Base-by-base conservation (phyloP, 1,140 invertebrate species). In the Bacillus rossius region DNA sequence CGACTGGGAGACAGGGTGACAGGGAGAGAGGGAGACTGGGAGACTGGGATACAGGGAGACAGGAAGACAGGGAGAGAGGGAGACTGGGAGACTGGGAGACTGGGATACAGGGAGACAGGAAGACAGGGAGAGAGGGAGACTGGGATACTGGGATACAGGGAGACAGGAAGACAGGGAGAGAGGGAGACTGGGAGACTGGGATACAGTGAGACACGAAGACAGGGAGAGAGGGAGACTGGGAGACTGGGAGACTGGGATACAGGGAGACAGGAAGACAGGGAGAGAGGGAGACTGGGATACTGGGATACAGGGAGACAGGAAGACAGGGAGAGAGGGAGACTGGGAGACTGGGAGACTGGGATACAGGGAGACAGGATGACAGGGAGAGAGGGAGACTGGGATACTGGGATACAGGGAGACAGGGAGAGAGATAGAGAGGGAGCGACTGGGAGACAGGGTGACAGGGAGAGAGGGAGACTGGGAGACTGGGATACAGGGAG, bases 31-130 rank as follows among this genome's bases (percentile, higher is more conserved):
- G 22, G 41, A 23, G 49, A 55, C 42, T 60, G 50, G 26, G 49
- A 19, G 49, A 51, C 22, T 43, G 42, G 47, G 56, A 48, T 34
- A 43, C 57, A 54, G 51, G 63, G 55, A 60, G 49, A 25, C 54
- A 60, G 49, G 59, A 38, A 41, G 40, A 53, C 26, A 22, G 29
- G 34, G 29, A 22, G 59, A 53, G 29, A 20, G 54, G 50, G 48
- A 19, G 26, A 49, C 47, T 56, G 37, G 57, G 51, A 16, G 29
- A 49, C 42, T 19, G 25, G 47, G 37, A 13, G 54, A 43, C 17
- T 42, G 25, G 29, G 40, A 23, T 49, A 60, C 38, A 50, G 53
- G 50, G 26, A 37, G 29, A 8, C 29, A 10, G 55, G 57, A 55
- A 37, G 41, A 51, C 4, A 38, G 23, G 47, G 58, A 53, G 52